phyloP scores from a whole-genome alignment of 2,113 vertebrate species.

The Leptocoma aspasia region DNA sequence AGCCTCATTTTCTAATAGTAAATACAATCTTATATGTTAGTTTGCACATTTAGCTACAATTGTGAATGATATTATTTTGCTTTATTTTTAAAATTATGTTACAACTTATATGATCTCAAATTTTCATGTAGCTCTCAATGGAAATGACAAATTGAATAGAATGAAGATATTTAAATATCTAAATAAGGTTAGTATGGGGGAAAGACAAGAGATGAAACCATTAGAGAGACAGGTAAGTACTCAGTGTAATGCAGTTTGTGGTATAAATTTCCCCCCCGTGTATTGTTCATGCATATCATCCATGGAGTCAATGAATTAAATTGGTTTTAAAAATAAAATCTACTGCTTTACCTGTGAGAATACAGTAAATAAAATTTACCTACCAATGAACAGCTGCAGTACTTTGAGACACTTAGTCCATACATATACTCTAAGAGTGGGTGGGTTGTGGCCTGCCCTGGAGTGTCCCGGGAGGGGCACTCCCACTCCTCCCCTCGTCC shows the following conservation, averaged over 20 bases:
- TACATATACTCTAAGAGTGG: constrained; percentile 49
- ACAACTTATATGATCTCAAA: background rate
- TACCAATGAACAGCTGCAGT: constrained; percentile 51
- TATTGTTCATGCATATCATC: background rate
- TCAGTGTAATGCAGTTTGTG: background rate
- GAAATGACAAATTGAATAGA: background rate
- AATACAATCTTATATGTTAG: background rate
- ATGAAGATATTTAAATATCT: background rate
- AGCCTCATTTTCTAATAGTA: background rate
- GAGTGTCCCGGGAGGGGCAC: background rate
- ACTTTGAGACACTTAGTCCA: constrained; percentile 62
- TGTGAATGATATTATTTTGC: background rate
- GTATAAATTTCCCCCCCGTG: background rate
- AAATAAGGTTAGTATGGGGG: background rate
- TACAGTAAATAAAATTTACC: constrained; percentile 65
- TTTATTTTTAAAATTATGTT: background rate
- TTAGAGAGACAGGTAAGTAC: background rate
- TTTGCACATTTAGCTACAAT: background rate
- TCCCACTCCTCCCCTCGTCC: constrained; percentile 49
- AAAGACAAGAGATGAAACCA: background rate
- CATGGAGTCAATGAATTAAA: background rate
- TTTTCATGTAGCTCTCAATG: background rate
- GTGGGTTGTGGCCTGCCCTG: constrained; percentile 47
- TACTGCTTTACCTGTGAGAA: constrained; percentile 40
- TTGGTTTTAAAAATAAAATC: background rate